phyloP scores from a whole-genome alignment of 2,797 vertebrate genomes.

The Myotis vivesi region DNA sequence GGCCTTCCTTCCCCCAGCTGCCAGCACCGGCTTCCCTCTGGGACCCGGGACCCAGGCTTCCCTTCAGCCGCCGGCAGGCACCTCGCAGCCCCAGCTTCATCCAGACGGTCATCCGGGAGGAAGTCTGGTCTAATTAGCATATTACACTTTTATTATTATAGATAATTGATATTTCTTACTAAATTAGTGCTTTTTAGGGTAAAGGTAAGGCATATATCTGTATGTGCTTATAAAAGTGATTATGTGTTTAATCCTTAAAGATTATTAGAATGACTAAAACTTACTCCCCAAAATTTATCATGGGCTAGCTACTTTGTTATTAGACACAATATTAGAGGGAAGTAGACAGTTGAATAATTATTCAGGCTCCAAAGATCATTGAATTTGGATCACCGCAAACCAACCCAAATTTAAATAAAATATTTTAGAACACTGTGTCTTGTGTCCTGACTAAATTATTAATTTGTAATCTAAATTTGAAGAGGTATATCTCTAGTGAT shows the following conservation, averaged over 20 bases:
- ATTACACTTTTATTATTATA: too few species aligned
- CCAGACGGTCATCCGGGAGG: too few species aligned
- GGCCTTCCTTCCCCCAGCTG: too few species aligned
- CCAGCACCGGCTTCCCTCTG: too few species aligned
- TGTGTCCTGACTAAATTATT: slow-evolving; percentile 51
- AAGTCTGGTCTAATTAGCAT: too few species aligned
- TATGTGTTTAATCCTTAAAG: slow-evolving; percentile 6
- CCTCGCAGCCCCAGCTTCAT: too few species aligned
- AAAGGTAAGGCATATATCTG: background rate
- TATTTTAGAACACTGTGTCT: slow-evolving; percentile 21
- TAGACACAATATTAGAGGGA: background rate
- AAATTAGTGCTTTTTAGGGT: slow-evolving; percentile 23
- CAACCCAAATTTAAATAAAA: slow-evolving; percentile 37
- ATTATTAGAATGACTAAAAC: slow-evolving; percentile 16
- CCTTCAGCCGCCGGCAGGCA: too few species aligned
- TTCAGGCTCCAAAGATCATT: background rate
- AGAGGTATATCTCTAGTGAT: background rate
- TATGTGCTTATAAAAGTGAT: slow-evolving; percentile 4
- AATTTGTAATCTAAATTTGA: slow-evolving; percentile 49
- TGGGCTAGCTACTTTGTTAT: background rate
- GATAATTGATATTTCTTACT: slow-evolving; percentile 21
- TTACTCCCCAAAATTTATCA: background rate
- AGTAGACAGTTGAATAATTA: background rate
- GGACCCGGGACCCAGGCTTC: too few species aligned
- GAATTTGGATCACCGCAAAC: background rate